phyloP scores from a whole-genome alignment of 2,797 vertebrate species.

The Acanthurus tractus region DNA sequence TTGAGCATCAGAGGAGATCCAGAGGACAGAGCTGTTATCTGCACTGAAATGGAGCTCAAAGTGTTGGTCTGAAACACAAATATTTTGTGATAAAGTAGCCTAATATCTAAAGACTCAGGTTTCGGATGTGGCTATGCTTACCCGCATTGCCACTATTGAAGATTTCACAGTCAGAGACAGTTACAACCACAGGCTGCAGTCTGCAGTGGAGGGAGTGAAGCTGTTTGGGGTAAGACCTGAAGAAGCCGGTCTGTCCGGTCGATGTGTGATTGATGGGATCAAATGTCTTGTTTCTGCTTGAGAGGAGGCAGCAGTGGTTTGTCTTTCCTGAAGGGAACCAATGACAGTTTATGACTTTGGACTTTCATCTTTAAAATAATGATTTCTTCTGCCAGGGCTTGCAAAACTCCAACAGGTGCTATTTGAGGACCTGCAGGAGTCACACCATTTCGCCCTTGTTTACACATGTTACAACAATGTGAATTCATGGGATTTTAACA shows the following conservation, averaged over 20 bases:
- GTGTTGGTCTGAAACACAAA: background rate
- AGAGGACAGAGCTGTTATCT: conserved; percentile 2
- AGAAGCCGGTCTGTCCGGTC: conserved; percentile 63
- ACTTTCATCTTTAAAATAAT: background rate
- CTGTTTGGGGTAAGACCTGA: conserved; percentile 52
- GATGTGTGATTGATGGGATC: conserved; percentile 50
- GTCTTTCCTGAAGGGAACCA: conserved; percentile 16
- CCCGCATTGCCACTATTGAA: conserved; percentile 36
- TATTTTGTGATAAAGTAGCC: background rate
- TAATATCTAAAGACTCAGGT: conserved; percentile 20
- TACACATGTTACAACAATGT: conserved; percentile 1
- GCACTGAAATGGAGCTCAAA: background rate
- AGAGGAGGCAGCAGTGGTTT: conserved; percentile 8
- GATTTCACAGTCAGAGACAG: conserved; percentile 28
- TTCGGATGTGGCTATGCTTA: conserved; percentile 7
- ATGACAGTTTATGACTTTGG: background rate
- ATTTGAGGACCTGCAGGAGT: conserved; percentile 21
- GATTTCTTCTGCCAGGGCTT: background rate
- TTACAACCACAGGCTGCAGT: conserved; percentile 28
- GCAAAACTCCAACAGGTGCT: background rate
- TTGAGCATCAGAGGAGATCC: conserved; percentile 31
- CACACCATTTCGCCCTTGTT: background rate
- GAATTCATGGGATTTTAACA: background rate
- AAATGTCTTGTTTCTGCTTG: conserved; percentile 50
- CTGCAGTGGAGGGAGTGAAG: conserved; percentile 23